These are phyloP conservation scores for Nemapogon koenigi DNA, from an alignment of 2,888 invertebrate species.

Conservation along the genomic window DNA sequence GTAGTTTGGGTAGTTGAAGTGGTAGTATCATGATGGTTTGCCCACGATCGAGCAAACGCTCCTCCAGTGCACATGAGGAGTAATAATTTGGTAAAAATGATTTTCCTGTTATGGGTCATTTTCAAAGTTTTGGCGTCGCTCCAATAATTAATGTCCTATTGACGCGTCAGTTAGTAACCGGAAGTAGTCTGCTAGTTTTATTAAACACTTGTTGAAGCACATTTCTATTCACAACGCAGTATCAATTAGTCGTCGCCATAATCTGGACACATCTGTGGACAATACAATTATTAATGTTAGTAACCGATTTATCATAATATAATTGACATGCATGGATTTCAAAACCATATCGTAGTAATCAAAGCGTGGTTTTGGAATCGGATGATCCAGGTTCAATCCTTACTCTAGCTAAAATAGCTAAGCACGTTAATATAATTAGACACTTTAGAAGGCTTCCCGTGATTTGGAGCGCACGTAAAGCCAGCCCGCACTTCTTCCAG, in stretches of 20 bases:
- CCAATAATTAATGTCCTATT: not conserved
- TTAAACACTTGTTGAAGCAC: conserved; percentile 51
- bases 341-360: no score
- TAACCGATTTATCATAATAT: no score
- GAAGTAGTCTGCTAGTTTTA: conserved; percentile 49
- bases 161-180: conserved; percentile 26
- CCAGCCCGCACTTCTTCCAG: no score
- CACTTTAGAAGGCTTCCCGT: no score
- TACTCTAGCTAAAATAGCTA: no score
- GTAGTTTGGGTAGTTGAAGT: conserved; percentile 57
- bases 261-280: conserved; percentile 3
- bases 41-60: conserved; percentile 51
- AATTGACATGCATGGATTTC: no score
- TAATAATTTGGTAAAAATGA: conserved; percentile 49
- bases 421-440: no score
- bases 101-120: conserved; percentile 46
- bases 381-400: no score
- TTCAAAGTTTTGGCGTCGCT: conserved; percentile 24
- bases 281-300: not conserved
- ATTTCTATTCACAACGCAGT: conserved; percentile 32
- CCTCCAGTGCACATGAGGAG: conserved; percentile 37
- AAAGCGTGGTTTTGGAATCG: no score
- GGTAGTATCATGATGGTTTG: conserved; percentile 58
- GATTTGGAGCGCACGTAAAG: no score
- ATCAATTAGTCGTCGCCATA: not conserved